A percentile compares a stretch with the other conserved stretches of the same genome.
Conservation (phyloP, 2,797 vertebrate genomes). For the Synanceia verrucosa region DNA sequence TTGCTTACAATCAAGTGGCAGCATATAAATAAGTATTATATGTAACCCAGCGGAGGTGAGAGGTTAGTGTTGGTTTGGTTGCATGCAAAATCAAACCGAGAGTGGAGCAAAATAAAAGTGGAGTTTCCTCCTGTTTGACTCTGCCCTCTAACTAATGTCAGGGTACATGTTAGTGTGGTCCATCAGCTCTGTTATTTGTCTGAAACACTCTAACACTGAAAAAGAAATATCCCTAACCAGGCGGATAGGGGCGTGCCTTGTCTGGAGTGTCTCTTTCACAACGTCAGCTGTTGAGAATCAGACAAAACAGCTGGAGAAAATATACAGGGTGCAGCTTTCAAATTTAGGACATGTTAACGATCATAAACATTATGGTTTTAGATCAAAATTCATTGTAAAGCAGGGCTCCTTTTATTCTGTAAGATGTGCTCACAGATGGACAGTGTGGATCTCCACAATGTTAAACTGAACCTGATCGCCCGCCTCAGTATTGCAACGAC, state of each 20-base stretch:
- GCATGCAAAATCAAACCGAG: not conserved
- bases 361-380: not conserved
- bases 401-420: not conserved
- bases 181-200: slow-evolving; percentile 1
- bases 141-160: slow-evolving; percentile 8
- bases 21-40: not conserved
- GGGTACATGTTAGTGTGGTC: not conserved
- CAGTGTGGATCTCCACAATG: not conserved
- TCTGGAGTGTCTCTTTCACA: not conserved
- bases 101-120: not conserved
- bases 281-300: not conserved
- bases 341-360: not conserved
- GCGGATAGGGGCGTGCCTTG: not conserved
- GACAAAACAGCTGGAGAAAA: not conserved
- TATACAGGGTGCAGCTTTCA: not conserved
- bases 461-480: not conserved
- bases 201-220: not conserved
- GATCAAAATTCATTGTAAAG: not conserved
- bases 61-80: not conserved
- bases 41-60: not conserved
- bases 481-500: not conserved
- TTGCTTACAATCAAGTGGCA: not conserved
- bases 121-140: not conserved
- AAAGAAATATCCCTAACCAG: not conserved
- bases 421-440: not conserved